Conservation (phyloP, 2,113 vertebrate genomes). For the Setophaga petechia region DNA sequence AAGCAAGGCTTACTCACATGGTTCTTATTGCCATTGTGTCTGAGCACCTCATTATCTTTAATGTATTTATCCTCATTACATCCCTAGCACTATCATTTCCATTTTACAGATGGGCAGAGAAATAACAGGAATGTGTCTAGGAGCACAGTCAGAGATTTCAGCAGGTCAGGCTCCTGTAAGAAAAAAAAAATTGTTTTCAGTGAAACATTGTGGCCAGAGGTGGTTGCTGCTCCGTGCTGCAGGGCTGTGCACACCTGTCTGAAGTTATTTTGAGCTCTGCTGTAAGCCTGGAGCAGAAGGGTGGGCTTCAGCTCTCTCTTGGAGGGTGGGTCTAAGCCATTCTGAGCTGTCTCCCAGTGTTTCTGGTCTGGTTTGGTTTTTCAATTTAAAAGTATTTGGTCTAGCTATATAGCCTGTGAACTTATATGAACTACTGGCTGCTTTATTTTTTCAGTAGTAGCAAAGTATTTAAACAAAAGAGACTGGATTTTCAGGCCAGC, state of each 20-base stretch:
- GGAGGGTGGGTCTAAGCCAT: background rate
- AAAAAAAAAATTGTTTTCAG: rapidly evolving
- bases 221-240: background rate
- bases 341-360: background rate
- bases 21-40: background rate
- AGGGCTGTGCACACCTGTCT: rapidly evolving
- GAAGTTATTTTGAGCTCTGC: background rate
- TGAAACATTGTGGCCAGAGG: rapidly evolving
- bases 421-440: background rate
- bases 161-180: background rate
- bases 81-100: slow-evolving; percentile 22
- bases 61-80: slow-evolving; percentile 42
- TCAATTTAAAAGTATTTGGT: background rate
- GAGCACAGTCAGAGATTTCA: slow-evolving; percentile 8
- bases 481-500: background rate
- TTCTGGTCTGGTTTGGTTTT: background rate
- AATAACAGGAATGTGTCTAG: background rate
- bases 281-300: background rate
- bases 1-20: slow-evolving; percentile 53
- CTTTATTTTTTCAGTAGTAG: background rate
- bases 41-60: slow-evolving; percentile 44
- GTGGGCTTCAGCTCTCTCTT: background rate
- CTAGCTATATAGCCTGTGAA: background rate
- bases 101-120: slow-evolving; percentile 48
- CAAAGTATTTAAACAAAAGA: background rate